Evolutionary conservation across 2,113 vertebrate genomes (phyloP).

Genomic region (Thomomys bottae): DNA sequence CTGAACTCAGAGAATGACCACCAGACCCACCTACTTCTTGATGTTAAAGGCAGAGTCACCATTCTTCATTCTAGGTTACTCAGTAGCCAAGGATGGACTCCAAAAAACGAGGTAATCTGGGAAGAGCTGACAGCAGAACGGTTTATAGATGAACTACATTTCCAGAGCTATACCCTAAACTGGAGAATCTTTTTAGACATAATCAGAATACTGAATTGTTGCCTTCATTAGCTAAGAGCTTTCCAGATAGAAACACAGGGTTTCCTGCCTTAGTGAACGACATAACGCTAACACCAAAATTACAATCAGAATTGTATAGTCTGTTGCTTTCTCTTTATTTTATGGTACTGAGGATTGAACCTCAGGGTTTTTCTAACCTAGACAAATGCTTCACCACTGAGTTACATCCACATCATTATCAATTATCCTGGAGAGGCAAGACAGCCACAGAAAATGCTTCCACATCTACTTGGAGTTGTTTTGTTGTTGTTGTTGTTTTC

Average conservation of each 20-base stretch:
- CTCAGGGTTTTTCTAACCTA: background rate
- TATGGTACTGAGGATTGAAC: background rate
- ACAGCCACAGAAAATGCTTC: background rate
- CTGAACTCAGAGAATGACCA: background rate
- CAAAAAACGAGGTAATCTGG: background rate
- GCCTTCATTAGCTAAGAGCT: background rate
- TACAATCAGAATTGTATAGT: accelerated
- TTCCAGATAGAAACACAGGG: background rate
- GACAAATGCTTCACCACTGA: background rate
- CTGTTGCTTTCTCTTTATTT: background rate
- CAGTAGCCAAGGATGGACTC: background rate
- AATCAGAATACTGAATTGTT: background rate
- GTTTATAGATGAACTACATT: background rate
- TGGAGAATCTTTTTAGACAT: background rate
- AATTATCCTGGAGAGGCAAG: background rate
- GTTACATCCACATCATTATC: background rate
- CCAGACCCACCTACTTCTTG: background rate
- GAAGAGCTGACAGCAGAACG: background rate
- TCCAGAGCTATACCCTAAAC: background rate
- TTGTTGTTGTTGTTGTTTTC: no score
- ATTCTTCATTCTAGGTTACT: background rate
- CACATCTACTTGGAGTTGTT: no score
- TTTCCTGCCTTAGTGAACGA: background rate
- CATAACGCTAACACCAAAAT: background rate
- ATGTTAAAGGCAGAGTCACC: background rate